Percentiles rank a stretch among this genome's conserved stretches.
phyloP scores from a whole-genome alignment of 2,113 vertebrate species.

The Cyanoderma ruficeps region DNA sequence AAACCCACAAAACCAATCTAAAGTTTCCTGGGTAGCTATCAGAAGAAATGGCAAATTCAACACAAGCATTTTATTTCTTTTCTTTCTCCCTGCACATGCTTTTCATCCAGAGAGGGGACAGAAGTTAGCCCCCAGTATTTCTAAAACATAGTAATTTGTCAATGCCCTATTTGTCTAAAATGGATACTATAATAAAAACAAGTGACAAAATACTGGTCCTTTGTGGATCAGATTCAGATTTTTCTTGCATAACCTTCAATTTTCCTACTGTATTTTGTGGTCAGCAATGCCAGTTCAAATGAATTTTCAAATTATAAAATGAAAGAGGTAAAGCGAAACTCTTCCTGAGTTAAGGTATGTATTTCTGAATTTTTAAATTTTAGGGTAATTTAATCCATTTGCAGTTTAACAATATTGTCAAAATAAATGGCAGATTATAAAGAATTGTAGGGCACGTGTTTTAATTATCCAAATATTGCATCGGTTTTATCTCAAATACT shows the following conservation, averaged over 20 bases:
- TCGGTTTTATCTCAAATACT: constrained; percentile 44
- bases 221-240: neutral
- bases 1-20: neutral
- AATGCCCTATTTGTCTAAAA: neutral
- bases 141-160: constrained; percentile 21
- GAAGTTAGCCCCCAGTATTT: neutral
- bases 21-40: neutral
- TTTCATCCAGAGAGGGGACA: neutral
- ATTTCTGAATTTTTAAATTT: neutral
- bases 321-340: neutral
- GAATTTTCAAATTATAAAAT: neutral
- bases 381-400: neutral
- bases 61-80: neutral
- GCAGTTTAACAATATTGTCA: neutral
- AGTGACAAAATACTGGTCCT: neutral
- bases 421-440: constrained; percentile 15
- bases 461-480: constrained; percentile 50
- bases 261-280: constrained; percentile 15
- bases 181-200: constrained; percentile 13
- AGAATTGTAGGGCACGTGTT: neutral
- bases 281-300: constrained; percentile 3
- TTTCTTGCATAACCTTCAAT: neutral
- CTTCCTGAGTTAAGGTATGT: neutral
- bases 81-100: neutral
- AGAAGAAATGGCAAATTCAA: neutral